These are phyloP conservation scores for Hylia prasina DNA, from an alignment of 2,113 vertebrate genomes.

Conservation along the genomic window DNA sequence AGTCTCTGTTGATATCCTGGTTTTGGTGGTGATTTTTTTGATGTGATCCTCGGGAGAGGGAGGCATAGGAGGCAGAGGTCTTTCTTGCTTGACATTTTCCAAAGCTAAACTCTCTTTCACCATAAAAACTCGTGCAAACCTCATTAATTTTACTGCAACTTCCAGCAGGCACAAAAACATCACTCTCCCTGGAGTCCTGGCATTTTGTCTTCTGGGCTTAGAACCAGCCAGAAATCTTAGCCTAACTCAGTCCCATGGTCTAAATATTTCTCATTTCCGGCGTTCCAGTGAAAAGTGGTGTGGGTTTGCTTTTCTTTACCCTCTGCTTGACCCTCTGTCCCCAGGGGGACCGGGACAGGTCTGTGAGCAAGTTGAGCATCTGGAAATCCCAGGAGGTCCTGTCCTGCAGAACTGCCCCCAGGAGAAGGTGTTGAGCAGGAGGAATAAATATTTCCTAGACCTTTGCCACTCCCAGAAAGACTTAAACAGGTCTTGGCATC, in stretches of 20 bases:
- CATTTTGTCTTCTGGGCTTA: not conserved
- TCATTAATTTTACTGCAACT: not conserved
- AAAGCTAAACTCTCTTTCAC: not conserved
- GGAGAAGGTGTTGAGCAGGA: not conserved
- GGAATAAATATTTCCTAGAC: not conserved
- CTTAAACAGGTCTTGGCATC: not conserved
- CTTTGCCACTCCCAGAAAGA: not conserved
- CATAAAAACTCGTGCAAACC: not conserved
- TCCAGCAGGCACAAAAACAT: not conserved
- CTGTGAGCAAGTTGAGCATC: not conserved
- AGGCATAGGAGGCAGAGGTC: not conserved
- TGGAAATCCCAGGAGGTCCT: not conserved
- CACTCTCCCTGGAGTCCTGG: not conserved
- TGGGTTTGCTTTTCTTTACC: not conserved
- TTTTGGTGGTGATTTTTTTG: not conserved
- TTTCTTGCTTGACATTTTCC: not conserved
- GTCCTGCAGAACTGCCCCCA: not conserved
- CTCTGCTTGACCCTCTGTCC: accelerated
- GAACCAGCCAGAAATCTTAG: not conserved
- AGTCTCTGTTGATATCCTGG: not conserved
- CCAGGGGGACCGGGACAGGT: not conserved
- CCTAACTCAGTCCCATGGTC: not conserved
- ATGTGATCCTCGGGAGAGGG: not conserved
- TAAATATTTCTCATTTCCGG: not conserved
- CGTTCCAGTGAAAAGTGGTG: not conserved